phyloP scores from a whole-genome alignment of 2,888 invertebrate genomes.

The Homarus gammarus region DNA sequence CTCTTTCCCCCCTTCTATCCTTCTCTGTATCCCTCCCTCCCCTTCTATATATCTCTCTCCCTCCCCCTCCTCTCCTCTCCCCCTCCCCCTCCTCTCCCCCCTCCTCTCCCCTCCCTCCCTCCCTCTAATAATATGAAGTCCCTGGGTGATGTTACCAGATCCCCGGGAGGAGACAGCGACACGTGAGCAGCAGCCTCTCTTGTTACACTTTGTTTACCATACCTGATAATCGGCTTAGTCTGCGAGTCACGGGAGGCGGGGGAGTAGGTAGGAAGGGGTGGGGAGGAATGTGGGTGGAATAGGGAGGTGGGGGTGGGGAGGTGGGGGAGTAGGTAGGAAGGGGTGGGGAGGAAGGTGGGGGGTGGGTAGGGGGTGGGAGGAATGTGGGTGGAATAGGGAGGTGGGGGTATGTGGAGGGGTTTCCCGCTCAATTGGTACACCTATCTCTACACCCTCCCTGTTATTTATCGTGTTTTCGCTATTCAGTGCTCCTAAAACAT shows the following conservation, averaged over 20 bases:
- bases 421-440: too few species aligned
- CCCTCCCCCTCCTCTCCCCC: background rate
- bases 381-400: too few species aligned
- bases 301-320: too few species aligned
- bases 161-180: slow-evolving; percentile 19
- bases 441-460: too few species aligned
- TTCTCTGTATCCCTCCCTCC: background rate
- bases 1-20: background rate
- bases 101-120: background rate
- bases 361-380: too few species aligned
- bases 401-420: too few species aligned
- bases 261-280: too few species aligned
- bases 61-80: background rate
- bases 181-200: slow-evolving; percentile 15
- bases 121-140: background rate
- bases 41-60: background rate
- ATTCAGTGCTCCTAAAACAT: too few species aligned
- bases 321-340: background rate
- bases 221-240: slow-evolving; percentile 16
- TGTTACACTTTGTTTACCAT: slow-evolving; percentile 39
- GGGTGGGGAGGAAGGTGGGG: too few species aligned
- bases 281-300: too few species aligned
- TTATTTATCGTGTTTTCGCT: too few species aligned
- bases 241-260: background rate
- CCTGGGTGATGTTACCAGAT: slow-evolving; percentile 19